Base-by-base conservation (phyloP, 2,888 invertebrate genomes). In the Caenorhabditis japonica region DNA sequence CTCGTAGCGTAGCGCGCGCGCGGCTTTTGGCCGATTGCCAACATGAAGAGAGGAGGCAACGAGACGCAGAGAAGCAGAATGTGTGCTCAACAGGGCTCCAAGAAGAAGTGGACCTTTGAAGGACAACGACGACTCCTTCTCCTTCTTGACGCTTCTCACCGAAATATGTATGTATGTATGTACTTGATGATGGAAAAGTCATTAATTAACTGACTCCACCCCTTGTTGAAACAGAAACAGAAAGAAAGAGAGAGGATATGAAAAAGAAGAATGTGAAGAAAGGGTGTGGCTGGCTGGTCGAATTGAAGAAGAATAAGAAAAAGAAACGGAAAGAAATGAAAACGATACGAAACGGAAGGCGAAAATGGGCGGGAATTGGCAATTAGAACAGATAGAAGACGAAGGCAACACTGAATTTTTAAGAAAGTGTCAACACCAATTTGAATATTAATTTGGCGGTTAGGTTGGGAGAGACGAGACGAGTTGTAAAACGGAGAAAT, bases 371-470 rank as follows among this genome's bases (percentile, higher is more conserved):
- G 38, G 47, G 44, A 36, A 33, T 21, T 15, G 33, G 43, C 33
- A 23, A 58, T 23, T 15, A 47, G 1, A 1, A 36, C 30, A 44
- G 33, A 44, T 15, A 49, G 30, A 21, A 36, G 27, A 47, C n/a
- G 10, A 33, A 58, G 21, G 34, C 43, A 46, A 47, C 36, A 46
- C 43, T 33, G 17, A 30, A 34, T 34, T 34, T 44, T n/a, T 27
- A 36, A 46, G 25, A 15, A 49, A 39, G 61, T 56, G 66, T 49
- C 55, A 66, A 51, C 56, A 46, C 52, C 59, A 68, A 68, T 59
- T 59, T 58, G 59, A 68, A 68, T 58, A 68, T 53, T 59, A 59
- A 68, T 58, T 68, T 58, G 52, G 51, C 36, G 41, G 12, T 15
- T 27, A 5, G 21, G 1, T 17, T 4, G 23, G n/a, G n/a, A n/a